phyloP scores from a whole-genome alignment of 2,113 vertebrate species.

The Oriolus oriolus region DNA sequence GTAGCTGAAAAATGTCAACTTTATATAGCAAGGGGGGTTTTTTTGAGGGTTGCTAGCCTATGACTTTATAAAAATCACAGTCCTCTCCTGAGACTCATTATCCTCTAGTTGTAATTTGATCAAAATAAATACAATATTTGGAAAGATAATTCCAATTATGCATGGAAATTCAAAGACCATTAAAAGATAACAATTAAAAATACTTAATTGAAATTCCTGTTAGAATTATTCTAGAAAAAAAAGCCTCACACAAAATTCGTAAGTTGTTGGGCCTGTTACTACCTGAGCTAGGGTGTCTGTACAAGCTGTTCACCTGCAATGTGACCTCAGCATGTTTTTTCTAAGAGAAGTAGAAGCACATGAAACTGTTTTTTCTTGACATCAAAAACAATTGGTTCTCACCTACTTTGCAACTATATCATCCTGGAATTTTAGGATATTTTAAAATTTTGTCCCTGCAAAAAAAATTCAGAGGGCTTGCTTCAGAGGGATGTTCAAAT shows the following conservation, averaged over 20 bases:
- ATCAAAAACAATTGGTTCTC: not conserved
- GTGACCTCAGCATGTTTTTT: not conserved
- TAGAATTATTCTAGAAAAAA: not conserved
- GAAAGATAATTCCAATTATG: not conserved
- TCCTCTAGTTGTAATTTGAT: not conserved
- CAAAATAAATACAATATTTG: not conserved
- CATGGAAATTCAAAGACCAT: not conserved
- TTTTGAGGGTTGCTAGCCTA: not conserved
- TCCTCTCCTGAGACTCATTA: not conserved
- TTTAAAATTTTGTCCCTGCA: not conserved
- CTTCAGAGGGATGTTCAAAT: not conserved
- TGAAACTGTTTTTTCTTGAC: not conserved
- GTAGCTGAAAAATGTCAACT: not conserved
- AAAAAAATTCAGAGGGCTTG: not conserved
- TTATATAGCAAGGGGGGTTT: not conserved
- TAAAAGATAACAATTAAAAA: not conserved
- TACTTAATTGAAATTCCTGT: not conserved
- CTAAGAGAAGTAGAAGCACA: not conserved
- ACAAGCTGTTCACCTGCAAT: not conserved
- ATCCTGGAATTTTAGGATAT: not conserved
- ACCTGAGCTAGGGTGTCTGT: not conserved
- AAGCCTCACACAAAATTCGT: not conserved
- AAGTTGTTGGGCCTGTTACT: accelerated
- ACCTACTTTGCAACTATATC: not conserved
- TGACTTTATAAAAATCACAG: not conserved